Conservation (phyloP, 2,888 invertebrate species). For the Tinea semifulvella region DNA sequence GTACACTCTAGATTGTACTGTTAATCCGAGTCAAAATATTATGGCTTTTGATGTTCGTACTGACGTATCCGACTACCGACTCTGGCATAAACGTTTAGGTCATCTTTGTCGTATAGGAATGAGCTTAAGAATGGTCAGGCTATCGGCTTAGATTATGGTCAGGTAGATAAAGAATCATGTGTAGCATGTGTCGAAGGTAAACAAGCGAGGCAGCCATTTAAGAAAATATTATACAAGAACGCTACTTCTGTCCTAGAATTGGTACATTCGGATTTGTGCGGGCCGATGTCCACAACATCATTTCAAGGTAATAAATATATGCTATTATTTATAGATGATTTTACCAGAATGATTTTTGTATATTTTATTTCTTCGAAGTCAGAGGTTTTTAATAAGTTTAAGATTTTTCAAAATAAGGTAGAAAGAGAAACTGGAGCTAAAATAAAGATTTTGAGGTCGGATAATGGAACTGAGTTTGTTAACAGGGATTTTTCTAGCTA, state of each 20-base stretch:
- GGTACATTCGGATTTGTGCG: constrained; percentile 1
- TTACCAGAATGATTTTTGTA: background rate
- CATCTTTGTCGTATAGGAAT: background rate
- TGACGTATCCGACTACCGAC: too few species aligned
- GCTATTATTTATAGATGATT: background rate
- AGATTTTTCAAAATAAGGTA: background rate
- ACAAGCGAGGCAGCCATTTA: too few species aligned
- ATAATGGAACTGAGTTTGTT: constrained; percentile 14
- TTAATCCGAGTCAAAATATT: too few species aligned
- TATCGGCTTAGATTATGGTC: background rate
- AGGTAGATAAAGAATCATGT: too few species aligned
- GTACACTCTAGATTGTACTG: too few species aligned
- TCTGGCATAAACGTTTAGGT: background rate
- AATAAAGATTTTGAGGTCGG: background rate
- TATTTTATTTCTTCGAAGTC: background rate
- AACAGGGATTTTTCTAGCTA: constrained; percentile 10
- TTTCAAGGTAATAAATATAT: constrained; percentile 1
- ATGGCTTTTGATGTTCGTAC: too few species aligned
- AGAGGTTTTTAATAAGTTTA: background rate
- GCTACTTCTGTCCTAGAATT: background rate
- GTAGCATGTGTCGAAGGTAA: too few species aligned
- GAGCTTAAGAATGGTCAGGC: background rate
- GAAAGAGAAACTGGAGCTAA: background rate
- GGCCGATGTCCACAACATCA: background rate
- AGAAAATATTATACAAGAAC: background rate